Percentiles rank a stretch among this genome's conserved stretches.
Evolutionary conservation across 2,888 invertebrate genomes (phyloP).

Genomic region (Eristalinus aeneus): DNA sequence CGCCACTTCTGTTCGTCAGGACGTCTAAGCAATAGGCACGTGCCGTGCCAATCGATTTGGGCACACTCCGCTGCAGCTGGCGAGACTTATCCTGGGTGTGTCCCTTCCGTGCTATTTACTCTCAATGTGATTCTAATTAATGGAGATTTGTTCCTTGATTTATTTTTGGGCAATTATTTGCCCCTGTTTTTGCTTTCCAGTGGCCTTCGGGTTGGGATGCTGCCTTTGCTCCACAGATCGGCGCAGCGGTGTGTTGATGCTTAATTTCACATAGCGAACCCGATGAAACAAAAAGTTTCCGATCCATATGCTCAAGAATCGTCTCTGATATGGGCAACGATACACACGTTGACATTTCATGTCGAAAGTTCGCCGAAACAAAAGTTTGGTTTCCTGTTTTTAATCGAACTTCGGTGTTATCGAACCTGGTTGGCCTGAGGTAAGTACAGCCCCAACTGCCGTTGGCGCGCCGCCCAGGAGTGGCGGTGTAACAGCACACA

Average conservation of each 20-base stretch:
- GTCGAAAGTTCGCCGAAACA: constrained; percentile 42
- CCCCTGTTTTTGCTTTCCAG: background rate
- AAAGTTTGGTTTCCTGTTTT: constrained; percentile 54
- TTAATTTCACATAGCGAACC: constrained; percentile 46
- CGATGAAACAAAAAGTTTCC: constrained; percentile 29
- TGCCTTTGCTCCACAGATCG: background rate
- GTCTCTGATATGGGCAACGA: constrained; percentile 11
- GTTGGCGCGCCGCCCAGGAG: background rate
- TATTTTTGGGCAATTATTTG: constrained; percentile 50
- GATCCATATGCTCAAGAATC: background rate
- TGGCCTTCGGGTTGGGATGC: background rate
- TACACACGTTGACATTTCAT: constrained; percentile 40
- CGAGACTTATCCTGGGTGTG: background rate
- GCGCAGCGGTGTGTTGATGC: background rate
- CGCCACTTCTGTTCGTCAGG: constrained; percentile 5
- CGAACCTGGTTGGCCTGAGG: constrained; percentile 47
- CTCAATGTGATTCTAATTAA: constrained; percentile 62
- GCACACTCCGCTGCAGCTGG: background rate
- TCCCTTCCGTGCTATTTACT: constrained; percentile 50
- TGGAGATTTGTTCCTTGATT: constrained; percentile 56
- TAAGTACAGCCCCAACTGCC: constrained; percentile 2
- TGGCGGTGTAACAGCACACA: too few relatives aligned
- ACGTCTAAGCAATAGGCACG: constrained; percentile 50
- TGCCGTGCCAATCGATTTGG: constrained; percentile 53
- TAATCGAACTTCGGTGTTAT: constrained; percentile 65